A percentile compares a stretch with the other conserved stretches of the same genome.
Conservation (phyloP, 2,797 vertebrate genomes). For the Distichodus sexfasciatus region DNA sequence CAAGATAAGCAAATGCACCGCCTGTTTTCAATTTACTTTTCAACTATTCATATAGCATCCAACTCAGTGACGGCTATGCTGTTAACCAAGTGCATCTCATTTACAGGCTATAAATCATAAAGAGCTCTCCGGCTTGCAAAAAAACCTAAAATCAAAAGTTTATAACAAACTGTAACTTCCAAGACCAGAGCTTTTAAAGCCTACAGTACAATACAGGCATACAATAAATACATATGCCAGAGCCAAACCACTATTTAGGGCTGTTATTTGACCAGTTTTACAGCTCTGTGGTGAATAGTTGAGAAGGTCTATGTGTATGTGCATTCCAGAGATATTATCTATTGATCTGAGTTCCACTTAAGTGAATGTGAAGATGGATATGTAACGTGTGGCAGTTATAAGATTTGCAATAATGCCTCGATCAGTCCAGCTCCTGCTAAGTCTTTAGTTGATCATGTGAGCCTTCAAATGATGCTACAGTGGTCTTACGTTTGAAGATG, state of each 20-base stretch:
- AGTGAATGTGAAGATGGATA: not conserved
- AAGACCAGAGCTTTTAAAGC: conserved; percentile 14
- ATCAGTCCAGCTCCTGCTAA: not conserved
- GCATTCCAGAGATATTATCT: not conserved
- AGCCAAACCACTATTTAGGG: not conserved
- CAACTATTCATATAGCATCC: conserved; percentile 13
- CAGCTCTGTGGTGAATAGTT: not conserved
- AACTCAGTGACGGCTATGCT: conserved; percentile 31
- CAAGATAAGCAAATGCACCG: conserved; percentile 44
- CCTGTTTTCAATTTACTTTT: conserved; percentile 41
- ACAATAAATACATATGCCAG: not conserved
- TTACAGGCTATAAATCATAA: conserved; percentile 47
- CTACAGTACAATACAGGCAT: conserved; percentile 1
- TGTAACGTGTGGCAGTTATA: not conserved
- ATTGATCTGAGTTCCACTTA: not conserved
- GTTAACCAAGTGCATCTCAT: conserved; percentile 47
- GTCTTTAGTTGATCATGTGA: not conserved
- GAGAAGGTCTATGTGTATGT: not conserved
- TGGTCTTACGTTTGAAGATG: not conserved
- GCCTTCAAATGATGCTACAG: conserved; percentile 16
- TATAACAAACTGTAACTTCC: not conserved
- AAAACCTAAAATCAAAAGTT: not conserved
- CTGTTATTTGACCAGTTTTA: not conserved
- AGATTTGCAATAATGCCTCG: not conserved
- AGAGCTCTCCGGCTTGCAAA: conserved; percentile 11